phyloP scores from a whole-genome alignment of 2,113 vertebrate genomes.

The Paratilapia polleni region DNA sequence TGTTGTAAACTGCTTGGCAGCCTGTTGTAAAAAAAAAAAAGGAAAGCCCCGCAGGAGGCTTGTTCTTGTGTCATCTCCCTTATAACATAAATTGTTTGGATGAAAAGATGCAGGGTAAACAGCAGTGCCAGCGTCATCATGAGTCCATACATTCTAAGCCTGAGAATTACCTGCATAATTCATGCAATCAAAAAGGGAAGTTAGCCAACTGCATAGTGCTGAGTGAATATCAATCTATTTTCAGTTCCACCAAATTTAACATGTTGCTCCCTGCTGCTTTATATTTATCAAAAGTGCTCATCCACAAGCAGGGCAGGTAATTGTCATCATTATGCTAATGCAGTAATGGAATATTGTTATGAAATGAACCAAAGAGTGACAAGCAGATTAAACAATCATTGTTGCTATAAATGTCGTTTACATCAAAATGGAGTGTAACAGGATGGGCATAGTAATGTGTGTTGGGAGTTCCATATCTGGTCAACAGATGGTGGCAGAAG shows the following conservation, averaged over 20 bases:
- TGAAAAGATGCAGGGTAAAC: constrained; percentile 1
- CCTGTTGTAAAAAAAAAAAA: constrained; percentile 51
- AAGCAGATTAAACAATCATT: constrained; percentile 16
- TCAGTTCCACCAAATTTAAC: background rate
- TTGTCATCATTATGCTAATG: background rate
- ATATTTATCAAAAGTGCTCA: background rate
- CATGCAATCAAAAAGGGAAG: background rate
- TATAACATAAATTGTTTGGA: background rate
- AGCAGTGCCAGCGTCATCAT: constrained; percentile 18
- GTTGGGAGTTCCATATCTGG: constrained; percentile 51
- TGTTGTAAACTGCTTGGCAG: constrained; percentile 24
- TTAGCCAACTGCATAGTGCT: background rate
- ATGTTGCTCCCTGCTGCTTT: constrained; percentile 13
- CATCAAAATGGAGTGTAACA: constrained; percentile 38
- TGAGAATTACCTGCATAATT: constrained; percentile 31
- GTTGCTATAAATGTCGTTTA: background rate
- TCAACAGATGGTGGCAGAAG: constrained; percentile 76
- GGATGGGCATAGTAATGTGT: constrained; percentile 4
- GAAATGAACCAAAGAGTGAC: constrained; percentile 1
- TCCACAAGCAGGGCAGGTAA: background rate
- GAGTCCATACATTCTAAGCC: constrained; percentile 20
- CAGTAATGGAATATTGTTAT: background rate
- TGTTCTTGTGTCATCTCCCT: constrained; percentile 9
- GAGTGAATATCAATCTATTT: background rate
- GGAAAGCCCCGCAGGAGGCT: constrained; percentile 51